phyloP scores from a whole-genome alignment of 2,888 invertebrate genomes.

The Diadromus collaris region DNA sequence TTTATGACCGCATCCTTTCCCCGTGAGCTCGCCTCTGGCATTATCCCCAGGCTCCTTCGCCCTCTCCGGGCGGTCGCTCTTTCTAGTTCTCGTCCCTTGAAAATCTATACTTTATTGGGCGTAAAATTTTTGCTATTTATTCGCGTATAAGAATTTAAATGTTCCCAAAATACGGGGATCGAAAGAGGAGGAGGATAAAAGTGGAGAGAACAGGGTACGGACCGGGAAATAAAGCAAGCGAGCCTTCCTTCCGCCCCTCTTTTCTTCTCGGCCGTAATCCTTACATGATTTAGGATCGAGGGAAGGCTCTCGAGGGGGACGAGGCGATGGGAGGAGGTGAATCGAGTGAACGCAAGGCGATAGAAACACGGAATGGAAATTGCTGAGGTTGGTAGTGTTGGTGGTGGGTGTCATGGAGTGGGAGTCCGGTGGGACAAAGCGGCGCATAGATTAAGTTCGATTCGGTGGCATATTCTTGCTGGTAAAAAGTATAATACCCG shows the following conservation, averaged over 20 bases:
- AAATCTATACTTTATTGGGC: constrained; percentile 80
- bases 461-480: constrained; percentile 75
- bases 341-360: constrained; percentile 50
- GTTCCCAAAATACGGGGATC: constrained; percentile 76
- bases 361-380: constrained; percentile 56
- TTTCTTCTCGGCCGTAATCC: constrained; percentile 74
- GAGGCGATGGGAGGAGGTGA: constrained; percentile 50
- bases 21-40: constrained; percentile 53
- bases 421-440: constrained; percentile 65
- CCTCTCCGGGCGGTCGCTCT: constrained; percentile 61
- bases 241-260: constrained; percentile 57
- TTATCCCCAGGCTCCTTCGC: constrained; percentile 56
- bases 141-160: constrained; percentile 81
- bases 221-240: constrained; percentile 57
- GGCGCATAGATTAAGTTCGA: constrained; percentile 76
- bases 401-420: constrained; percentile 41
- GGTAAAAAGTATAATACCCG: constrained; percentile 61
- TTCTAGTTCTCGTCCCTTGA: constrained; percentile 66
- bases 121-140: constrained; percentile 80
- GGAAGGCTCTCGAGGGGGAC: constrained; percentile 66
- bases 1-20: constrained; percentile 76
- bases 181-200: constrained; percentile 48
- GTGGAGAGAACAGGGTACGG: constrained; percentile 43
- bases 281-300: constrained; percentile 77
- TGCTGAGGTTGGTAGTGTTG: constrained; percentile 32